Percentiles rank a stretch among this genome's conserved stretches.
Evolutionary conservation across 2,113 vertebrate genomes (phyloP).

Genomic region (Hemibagrus wyckioides): DNA sequence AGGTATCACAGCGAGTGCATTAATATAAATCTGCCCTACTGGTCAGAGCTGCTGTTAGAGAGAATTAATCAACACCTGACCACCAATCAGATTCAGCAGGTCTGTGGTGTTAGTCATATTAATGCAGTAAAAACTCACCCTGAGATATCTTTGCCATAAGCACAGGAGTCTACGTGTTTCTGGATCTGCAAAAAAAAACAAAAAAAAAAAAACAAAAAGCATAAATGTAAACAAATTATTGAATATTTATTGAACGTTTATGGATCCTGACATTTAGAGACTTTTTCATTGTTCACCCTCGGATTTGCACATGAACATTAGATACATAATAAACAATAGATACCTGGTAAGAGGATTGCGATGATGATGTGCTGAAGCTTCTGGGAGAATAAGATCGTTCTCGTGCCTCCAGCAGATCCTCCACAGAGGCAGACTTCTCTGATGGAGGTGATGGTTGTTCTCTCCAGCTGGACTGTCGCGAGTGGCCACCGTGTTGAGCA

Average conservation of each 20-base stretch:
- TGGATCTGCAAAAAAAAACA: conserved; percentile 58
- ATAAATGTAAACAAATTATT: background rate
- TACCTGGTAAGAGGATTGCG: conserved; percentile 71
- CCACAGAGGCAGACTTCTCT: conserved; percentile 59
- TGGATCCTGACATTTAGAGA: background rate
- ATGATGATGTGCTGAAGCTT: conserved; percentile 67
- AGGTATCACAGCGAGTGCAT: no score
- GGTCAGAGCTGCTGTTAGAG: background rate
- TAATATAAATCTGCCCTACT: background rate
- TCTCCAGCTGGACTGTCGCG: conserved; percentile 57
- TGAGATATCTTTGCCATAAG: conserved; percentile 53
- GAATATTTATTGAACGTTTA: background rate
- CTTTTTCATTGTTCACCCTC: background rate
- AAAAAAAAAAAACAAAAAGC: conserved; percentile 21
- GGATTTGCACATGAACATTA: background rate
- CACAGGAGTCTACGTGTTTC: conserved; percentile 43
- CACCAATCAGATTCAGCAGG: background rate
- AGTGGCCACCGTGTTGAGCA: conserved; percentile 49
- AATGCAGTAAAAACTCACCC: conserved; percentile 64
- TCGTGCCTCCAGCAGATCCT: conserved; percentile 66
- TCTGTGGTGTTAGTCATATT: background rate
- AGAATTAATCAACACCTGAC: background rate
- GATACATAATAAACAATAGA: background rate
- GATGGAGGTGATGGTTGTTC: conserved; percentile 54
- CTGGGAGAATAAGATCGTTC: conserved; percentile 54